Percentiles rank a stretch among this genome's conserved stretches.
Evolutionary conservation across 1,140 invertebrate genomes (phyloP).

Genomic region (Temnothorax nylanderi): DNA sequence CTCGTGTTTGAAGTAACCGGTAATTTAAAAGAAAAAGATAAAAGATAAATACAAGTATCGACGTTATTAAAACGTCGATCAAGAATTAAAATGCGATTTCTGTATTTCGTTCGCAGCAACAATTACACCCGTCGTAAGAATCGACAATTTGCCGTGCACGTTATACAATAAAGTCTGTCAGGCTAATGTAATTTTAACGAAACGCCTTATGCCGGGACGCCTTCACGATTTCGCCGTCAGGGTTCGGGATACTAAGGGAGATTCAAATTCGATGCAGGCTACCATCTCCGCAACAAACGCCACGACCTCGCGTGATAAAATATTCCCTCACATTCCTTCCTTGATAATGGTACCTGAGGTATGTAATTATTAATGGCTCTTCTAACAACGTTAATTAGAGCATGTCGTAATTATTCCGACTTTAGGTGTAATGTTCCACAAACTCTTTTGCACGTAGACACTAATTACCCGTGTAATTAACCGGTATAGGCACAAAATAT

Average conservation of each 20-base stretch:
- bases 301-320: constrained; percentile 91
- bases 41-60: neutral
- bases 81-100: neutral
- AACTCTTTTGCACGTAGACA: neutral
- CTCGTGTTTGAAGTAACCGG: constrained; percentile 92
- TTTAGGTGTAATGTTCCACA: neutral
- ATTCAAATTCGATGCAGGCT: constrained; percentile 91
- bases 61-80: neutral
- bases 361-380: constrained; percentile 77
- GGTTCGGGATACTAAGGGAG: constrained; percentile 92
- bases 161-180: constrained; percentile 94
- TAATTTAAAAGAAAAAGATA: constrained; percentile 76
- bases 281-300: constrained; percentile 94
- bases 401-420: neutral
- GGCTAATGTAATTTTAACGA: constrained; percentile 92
- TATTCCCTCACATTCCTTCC: constrained; percentile 93
- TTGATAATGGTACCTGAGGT: constrained; percentile 93
- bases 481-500: neutral
- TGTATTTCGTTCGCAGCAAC: constrained; percentile 83
- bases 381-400: constrained; percentile 37
- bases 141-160: constrained; percentile 93
- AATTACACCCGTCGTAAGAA: constrained; percentile 89
- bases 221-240: constrained; percentile 93
- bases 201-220: constrained; percentile 90
- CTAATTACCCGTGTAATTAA: neutral